A percentile compares a stretch with the other conserved stretches of the same genome.
Conservation (phyloP, 2,888 invertebrate species). For the Drosophila quasianomalipes region DNA sequence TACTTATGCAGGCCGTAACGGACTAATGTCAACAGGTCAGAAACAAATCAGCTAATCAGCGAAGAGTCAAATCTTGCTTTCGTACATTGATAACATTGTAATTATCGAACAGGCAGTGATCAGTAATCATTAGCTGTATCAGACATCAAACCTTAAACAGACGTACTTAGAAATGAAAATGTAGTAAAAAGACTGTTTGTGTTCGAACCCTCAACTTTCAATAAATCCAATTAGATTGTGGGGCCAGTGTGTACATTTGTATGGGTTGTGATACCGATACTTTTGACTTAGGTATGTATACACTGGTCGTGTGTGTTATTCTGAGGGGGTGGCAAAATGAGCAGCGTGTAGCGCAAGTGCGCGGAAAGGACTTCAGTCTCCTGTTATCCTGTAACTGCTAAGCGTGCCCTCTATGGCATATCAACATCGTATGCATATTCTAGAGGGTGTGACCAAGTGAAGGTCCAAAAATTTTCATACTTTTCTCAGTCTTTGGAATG, state of each 20-base stretch:
- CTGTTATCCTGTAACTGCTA: constrained; percentile 63
- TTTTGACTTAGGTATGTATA: constrained; percentile 14
- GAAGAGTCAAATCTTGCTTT: constrained; percentile 5
- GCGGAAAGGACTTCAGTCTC: constrained; percentile 51
- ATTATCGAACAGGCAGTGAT: constrained; percentile 3
- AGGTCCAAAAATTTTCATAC: constrained; percentile 84
- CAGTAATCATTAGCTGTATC: neutral
- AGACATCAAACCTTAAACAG: neutral
- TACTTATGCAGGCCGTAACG: neutral
- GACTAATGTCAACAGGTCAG: constrained; percentile 30
- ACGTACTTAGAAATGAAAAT: neutral
- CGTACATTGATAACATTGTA: constrained; percentile 2
- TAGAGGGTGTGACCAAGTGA: constrained; percentile 86
- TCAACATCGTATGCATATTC: constrained; percentile 78
- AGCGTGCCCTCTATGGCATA: constrained; percentile 45
- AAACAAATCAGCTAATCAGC: constrained; percentile 9
- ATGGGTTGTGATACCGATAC: neutral
- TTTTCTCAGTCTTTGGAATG: constrained; percentile 84
- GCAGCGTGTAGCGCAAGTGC: constrained; percentile 44
- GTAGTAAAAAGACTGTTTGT: too few relatives aligned
- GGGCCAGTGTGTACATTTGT: constrained; percentile 8
- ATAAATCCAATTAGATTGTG: neutral
- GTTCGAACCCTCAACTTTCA: neutral
- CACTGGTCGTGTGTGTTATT: constrained; percentile 35
- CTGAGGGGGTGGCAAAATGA: constrained; percentile 49